Percentiles rank a stretch among this genome's conserved stretches.
Conservation (phyloP, 2,888 invertebrate species). For the Drosophila multiciliata region DNA sequence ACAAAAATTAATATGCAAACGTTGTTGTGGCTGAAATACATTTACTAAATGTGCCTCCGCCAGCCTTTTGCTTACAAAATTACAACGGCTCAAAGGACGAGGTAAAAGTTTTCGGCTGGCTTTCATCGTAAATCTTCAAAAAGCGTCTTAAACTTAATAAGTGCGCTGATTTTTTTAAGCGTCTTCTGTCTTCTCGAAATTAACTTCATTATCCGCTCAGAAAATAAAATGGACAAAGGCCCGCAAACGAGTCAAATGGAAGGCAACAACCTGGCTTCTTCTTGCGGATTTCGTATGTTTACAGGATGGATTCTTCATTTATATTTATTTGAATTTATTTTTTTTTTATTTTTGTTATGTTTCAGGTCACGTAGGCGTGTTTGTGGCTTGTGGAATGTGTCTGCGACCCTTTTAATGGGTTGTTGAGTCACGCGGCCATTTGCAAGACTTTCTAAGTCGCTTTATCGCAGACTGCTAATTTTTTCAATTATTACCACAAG, state of each 20-base stretch:
- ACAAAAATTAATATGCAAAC: slow-evolving; percentile 72
- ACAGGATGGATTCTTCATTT: neutral
- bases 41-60: slow-evolving; percentile 59
- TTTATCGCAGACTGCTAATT: slow-evolving; percentile 61
- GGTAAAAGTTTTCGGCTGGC: slow-evolving; percentile 44
- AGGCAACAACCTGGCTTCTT: slow-evolving; percentile 5
- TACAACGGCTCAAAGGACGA: slow-evolving; percentile 60
- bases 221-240: slow-evolving; percentile 52
- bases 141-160: slow-evolving; percentile 58
- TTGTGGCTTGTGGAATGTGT: slow-evolving; percentile 25
- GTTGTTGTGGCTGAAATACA: slow-evolving; percentile 54
- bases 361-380: slow-evolving; percentile 68
- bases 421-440: slow-evolving; percentile 63
- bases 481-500: slow-evolving; percentile 29
- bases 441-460: slow-evolving; percentile 57
- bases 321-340: neutral
- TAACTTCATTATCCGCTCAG: slow-evolving; percentile 68
- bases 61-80: slow-evolving; percentile 30
- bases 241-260: neutral
- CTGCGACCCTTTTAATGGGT: slow-evolving; percentile 77
- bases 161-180: slow-evolving; percentile 53
- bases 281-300: slow-evolving; percentile 44
- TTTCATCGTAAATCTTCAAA: slow-evolving; percentile 57
- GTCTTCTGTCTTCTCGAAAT: slow-evolving; percentile 51
- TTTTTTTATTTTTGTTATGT: slow-evolving; percentile 36